Evolutionary conservation across 2,888 invertebrate genomes (phyloP), one percentile per base, ranked within the genome.

Genomic region (Calameuta filiformis): DNA sequence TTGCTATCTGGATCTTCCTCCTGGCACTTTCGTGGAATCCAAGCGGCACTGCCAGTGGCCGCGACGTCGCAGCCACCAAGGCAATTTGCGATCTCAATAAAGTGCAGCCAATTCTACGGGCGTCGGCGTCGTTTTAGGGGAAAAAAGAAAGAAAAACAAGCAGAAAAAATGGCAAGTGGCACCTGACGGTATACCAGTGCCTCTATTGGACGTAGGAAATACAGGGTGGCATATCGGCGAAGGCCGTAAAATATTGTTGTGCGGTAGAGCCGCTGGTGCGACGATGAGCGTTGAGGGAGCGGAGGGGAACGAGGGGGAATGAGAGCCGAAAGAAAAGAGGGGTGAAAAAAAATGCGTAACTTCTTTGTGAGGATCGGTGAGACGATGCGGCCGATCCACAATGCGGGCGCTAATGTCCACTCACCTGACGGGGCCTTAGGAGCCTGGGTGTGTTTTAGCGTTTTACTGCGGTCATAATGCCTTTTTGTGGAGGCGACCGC

Each of bases 321-420:
- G 23, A 56, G 9, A 23, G 56, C 56, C 56, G 56, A 56, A 23
- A 56, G 56, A 9, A 56, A 23, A 56, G 56, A 23, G 23, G 56
- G 56, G 56, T 56, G 56, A 56, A 56, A 56, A 56, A 56, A 56
- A 23, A 56, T 56, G 56, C 56, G 56, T 56, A 56, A 56, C 56
- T 68, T 69, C 69, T 71, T 37, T 31, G 31, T 34, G 73, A 71
- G 34, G 23, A 71, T 33, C 71, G 71, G 71, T 34, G 71, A 34
- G 71, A 71, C 71, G 30, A 82, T 84, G 85, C 84, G 84, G 86
- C 80, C 85, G 84, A 87, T 87, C 85, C 86, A 89, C 89, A 89
- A 87, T 88, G 83, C 86, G 84, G 84, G 83, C 85, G 85, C 85
- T 87, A 87, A 87, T 87, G 87, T 85, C 86, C 87, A 86, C 84